Evolutionary conservation across 92 coral and sea anemone genomes (phyloP).

Genomic region (Zoanthus gigantus): DNA sequence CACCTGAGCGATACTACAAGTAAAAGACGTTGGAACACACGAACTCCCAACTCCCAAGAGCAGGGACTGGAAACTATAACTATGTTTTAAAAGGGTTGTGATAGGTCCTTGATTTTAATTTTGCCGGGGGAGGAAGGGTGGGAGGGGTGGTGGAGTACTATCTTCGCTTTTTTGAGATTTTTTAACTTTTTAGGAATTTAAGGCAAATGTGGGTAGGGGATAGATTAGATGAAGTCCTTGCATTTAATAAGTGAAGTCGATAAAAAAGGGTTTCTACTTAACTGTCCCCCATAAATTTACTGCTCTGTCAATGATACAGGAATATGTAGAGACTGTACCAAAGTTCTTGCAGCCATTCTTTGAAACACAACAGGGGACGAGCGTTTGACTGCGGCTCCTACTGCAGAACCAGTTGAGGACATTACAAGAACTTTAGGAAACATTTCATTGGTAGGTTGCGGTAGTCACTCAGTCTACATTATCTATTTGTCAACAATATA

Average conservation of each 20-base stretch:
- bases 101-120: conserved; percentile 20
- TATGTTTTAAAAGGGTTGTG: conserved; percentile 29
- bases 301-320: conserved; percentile 51
- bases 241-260: conserved; percentile 22
- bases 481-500: conserved; percentile 29
- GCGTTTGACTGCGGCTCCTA: conserved; percentile 50
- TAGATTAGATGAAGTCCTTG: conserved; percentile 24
- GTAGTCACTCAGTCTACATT: conserved; percentile 42
- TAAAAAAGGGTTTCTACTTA: conserved; percentile 38
- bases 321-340: conserved; percentile 46
- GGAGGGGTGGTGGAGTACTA: conserved; percentile 17
- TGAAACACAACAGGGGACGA: conserved; percentile 41
- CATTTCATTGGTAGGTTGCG: conserved; percentile 49
- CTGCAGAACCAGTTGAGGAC: conserved; percentile 47
- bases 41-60: no score
- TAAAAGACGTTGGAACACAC: no score
- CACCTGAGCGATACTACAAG: not conserved
- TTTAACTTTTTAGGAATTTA: conserved; percentile 22
- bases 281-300: conserved; percentile 42
- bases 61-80: not conserved
- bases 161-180: conserved; percentile 28
- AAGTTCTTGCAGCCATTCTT: conserved; percentile 50
- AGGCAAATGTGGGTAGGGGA: conserved; percentile 40
- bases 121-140: conserved; percentile 20
- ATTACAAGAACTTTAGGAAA: conserved; percentile 45